phyloP scores from a whole-genome alignment of 2,113 vertebrate species.

The Neopipo cinnamomea region DNA sequence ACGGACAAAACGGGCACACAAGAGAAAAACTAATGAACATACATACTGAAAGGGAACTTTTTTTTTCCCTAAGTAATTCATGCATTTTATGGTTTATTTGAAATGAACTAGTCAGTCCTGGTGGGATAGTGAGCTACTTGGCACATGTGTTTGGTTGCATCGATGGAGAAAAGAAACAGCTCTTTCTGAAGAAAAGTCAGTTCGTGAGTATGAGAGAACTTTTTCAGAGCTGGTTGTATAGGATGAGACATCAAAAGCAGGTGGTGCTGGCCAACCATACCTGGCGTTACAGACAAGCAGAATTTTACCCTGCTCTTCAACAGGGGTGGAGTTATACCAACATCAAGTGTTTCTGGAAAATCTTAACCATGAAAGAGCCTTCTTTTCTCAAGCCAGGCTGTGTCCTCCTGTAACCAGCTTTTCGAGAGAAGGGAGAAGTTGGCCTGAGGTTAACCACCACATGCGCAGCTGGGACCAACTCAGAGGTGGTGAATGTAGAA shows the following conservation, averaged over 20 bases:
- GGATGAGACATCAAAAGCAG: neutral
- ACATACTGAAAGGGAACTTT: constrained; percentile 45
- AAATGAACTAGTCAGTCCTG: constrained; percentile 54
- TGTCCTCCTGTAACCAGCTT: constrained; percentile 4
- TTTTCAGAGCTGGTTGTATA: neutral
- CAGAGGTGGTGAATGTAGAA: neutral
- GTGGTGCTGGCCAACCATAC: constrained; percentile 11
- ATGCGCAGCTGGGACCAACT: constrained; percentile 3
- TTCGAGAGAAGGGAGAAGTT: neutral
- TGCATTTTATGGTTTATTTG: constrained; percentile 58
- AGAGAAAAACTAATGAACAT: neutral
- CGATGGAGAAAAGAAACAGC: constrained; percentile 42
- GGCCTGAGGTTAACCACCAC: constrained; percentile 12
- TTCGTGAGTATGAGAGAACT: neutral
- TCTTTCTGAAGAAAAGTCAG: constrained; percentile 36
- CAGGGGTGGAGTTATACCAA: neutral
- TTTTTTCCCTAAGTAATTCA: constrained; percentile 42
- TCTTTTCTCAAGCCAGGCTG: constrained; percentile 21
- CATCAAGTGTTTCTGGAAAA: constrained; percentile 47
- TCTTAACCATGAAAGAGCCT: constrained; percentile 23
- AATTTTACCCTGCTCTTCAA: constrained; percentile 17
- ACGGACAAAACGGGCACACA: neutral
- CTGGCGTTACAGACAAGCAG: constrained; percentile 7
- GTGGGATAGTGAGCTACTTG: constrained; percentile 15
- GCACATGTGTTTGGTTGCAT: neutral